These are phyloP conservation scores for Saxicola maurus DNA, from an alignment of 2,797 vertebrate species.

Conservation along the genomic window DNA sequence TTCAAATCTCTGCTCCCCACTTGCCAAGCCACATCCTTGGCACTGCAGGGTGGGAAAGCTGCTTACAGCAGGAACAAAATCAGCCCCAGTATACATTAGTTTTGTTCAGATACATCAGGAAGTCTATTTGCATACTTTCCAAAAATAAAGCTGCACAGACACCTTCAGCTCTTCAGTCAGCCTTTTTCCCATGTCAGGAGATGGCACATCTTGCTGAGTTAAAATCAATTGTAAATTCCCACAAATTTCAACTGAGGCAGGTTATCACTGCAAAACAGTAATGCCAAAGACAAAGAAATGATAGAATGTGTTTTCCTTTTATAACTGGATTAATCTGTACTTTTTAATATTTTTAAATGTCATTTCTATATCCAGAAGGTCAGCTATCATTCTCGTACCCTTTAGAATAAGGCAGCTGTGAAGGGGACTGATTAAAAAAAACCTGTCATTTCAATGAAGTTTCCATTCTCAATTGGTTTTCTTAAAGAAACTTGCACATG, in stretches of 20 bases:
- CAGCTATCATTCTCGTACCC: not conserved
- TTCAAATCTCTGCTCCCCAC: not conserved
- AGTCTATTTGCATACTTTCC: not conserved
- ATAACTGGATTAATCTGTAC: not conserved
- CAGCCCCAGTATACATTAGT: not conserved
- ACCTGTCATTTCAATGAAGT: conserved; percentile 43
- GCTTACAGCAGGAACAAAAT: not conserved
- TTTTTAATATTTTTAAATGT: conserved; percentile 31
- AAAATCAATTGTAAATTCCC: conserved; percentile 20
- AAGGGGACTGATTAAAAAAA: conserved; percentile 14
- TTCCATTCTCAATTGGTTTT: conserved; percentile 16
- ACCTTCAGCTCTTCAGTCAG: not conserved
- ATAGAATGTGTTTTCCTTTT: not conserved
- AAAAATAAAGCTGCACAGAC: not conserved
- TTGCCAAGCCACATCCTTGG: not conserved
- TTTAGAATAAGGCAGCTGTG: conserved; percentile 30
- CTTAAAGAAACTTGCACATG: not conserved
- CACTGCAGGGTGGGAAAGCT: not conserved
- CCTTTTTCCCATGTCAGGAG: not conserved
- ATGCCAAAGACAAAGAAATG: not conserved
- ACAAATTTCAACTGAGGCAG: not conserved
- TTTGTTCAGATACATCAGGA: not conserved
- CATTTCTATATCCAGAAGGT: conserved; percentile 33
- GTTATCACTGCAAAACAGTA: conserved; percentile 1
- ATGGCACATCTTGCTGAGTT: not conserved